phyloP scores from a whole-genome alignment of 2,113 vertebrate genomes.

The Hydrochoerus hydrochaeris region DNA sequence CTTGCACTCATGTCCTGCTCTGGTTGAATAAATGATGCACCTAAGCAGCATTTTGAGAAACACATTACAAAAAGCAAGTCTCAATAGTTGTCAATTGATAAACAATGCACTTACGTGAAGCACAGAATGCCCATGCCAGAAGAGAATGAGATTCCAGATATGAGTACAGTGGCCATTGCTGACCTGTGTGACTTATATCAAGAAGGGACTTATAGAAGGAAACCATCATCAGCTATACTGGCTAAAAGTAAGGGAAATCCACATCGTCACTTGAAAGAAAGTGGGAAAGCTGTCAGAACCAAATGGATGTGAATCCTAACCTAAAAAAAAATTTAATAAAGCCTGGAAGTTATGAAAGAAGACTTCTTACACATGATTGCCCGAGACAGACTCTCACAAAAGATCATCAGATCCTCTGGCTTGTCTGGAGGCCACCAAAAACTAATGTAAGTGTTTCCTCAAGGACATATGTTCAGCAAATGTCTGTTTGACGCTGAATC shows the following conservation, averaged over 20 bases:
- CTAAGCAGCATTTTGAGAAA: not conserved
- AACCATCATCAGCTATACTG: not conserved
- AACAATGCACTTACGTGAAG: not conserved
- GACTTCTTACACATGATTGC: not conserved
- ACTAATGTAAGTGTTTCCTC: not conserved
- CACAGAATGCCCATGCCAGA: not conserved
- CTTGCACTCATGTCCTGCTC: not conserved
- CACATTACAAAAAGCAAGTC: not conserved
- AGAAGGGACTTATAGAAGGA: not conserved
- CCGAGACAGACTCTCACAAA: not conserved
- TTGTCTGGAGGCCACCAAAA: not conserved
- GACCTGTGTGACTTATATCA: not conserved
- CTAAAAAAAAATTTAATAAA: not conserved
- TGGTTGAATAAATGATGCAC: not conserved
- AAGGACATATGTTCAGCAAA: not conserved
- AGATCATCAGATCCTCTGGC: not conserved
- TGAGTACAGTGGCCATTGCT: not conserved
- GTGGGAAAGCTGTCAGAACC: not conserved
- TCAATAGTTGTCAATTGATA: not conserved
- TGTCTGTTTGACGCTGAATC: not conserved
- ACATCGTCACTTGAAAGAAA: not conserved
- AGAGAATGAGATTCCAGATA: not conserved
- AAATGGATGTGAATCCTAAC: not conserved
- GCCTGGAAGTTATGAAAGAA: not conserved
- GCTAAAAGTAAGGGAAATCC: not conserved